phyloP scores from a whole-genome alignment of 2,113 vertebrate genomes.

The Vidua macroura region DNA sequence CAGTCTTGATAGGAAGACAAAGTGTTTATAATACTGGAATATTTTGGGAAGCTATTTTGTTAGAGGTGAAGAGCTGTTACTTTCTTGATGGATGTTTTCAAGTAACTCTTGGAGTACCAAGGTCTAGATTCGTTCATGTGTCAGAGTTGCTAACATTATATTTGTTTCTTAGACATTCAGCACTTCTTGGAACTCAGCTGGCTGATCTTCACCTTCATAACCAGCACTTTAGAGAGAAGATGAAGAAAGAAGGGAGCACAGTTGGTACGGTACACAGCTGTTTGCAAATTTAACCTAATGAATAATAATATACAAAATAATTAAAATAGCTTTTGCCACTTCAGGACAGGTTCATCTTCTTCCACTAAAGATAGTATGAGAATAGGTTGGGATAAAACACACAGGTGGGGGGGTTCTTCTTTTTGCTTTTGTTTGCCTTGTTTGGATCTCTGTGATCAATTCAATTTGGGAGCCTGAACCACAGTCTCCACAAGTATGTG shows the following conservation, averaged over 20 bases:
- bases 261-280: conserved; percentile 75
- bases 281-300: background rate
- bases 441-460: background rate
- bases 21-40: background rate
- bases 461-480: background rate
- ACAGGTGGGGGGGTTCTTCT: background rate
- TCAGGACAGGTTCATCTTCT: background rate
- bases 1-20: background rate
- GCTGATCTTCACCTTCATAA: conserved; percentile 91
- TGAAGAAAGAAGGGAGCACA: conserved; percentile 75
- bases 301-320: background rate
- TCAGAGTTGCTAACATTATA: background rate
- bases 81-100: background rate
- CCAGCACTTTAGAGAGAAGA: conserved; percentile 75
- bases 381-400: background rate
- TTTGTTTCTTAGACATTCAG: conserved; percentile 75
- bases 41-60: background rate
- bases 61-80: background rate
- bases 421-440: background rate
- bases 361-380: background rate
- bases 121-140: background rate
- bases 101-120: background rate
- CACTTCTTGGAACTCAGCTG: conserved; percentile 81
- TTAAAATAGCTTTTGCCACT: background rate
- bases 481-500: background rate